These are phyloP conservation scores for Sinosuthora webbiana DNA, from an alignment of 2,113 vertebrate species.

Conservation along the genomic window DNA sequence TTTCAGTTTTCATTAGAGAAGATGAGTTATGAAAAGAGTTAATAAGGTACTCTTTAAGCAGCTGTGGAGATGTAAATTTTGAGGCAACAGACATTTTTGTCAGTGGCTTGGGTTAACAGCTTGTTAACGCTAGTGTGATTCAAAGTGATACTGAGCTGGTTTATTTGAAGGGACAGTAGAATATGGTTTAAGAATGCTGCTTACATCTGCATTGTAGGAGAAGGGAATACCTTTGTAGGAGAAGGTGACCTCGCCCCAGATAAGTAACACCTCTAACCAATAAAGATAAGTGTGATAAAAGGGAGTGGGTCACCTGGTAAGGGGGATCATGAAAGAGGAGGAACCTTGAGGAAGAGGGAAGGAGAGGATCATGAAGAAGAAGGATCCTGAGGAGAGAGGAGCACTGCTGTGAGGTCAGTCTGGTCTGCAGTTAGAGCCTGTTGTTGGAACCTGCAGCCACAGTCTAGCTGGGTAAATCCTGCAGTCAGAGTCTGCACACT, in stretches of 20 bases:
- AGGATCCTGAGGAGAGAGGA: neutral
- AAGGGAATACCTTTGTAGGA: neutral
- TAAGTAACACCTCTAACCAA: neutral
- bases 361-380: neutral
- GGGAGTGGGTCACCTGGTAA: neutral
- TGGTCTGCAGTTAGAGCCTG: neutral
- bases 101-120: neutral
- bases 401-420: neutral
- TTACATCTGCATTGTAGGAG: neutral
- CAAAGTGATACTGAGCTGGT: neutral
- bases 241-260: neutral
- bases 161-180: neutral
- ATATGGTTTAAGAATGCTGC: neutral
- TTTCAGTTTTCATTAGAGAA: neutral
- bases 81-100: slow-evolving; percentile 15
- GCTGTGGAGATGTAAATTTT: slow-evolving; percentile 35
- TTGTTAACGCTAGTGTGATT: neutral
- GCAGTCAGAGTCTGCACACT: neutral
- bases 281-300: neutral
- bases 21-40: neutral
- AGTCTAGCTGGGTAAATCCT: neutral
- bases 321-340: neutral
- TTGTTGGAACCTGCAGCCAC: neutral
- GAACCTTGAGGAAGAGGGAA: neutral
- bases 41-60: slow-evolving; percentile 10